These are phyloP conservation scores for Diarsia dahlii DNA, from an alignment of 2,888 invertebrate genomes.

Conservation along the genomic window DNA sequence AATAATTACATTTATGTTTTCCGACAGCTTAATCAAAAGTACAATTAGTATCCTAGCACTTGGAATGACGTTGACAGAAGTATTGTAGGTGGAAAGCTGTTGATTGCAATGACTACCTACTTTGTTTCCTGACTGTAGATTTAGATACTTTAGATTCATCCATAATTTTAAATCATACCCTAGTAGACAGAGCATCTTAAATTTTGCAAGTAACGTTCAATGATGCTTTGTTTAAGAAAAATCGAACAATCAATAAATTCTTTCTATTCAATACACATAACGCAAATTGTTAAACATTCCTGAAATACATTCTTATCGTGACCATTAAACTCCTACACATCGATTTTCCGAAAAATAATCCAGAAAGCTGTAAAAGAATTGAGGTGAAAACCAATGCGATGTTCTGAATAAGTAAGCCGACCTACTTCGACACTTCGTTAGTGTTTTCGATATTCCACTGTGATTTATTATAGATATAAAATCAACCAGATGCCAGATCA, in stretches of 20 bases:
- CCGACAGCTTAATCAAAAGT: slow-evolving; percentile 57
- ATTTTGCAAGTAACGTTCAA: background rate
- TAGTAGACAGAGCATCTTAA: background rate
- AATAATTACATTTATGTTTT: slow-evolving; percentile 41
- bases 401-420: slow-evolving; percentile 75
- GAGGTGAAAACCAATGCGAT: slow-evolving; percentile 72
- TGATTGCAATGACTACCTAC: slow-evolving; percentile 27
- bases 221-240: slow-evolving; percentile 7
- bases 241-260: slow-evolving; percentile 1
- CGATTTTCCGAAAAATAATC: slow-evolving; percentile 63
- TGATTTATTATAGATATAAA: slow-evolving; percentile 87
- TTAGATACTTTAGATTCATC: background rate
- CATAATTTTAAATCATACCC: background rate
- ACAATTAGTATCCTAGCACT: slow-evolving; percentile 49
- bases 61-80: slow-evolving; percentile 41
- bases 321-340: slow-evolving; percentile 63
- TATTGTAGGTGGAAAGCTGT: slow-evolving; percentile 12
- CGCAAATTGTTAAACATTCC: slow-evolving; percentile 34
- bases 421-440: slow-evolving; percentile 82
- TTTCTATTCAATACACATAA: slow-evolving; percentile 4
- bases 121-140: background rate
- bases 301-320: slow-evolving; percentile 42
- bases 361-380: slow-evolving; percentile 69
- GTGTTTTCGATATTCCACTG: slow-evolving; percentile 79
- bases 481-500: slow-evolving; percentile 81